Evolutionary conservation across 1,140 invertebrate species (phyloP).

Genomic region (Ips nitidus): DNA sequence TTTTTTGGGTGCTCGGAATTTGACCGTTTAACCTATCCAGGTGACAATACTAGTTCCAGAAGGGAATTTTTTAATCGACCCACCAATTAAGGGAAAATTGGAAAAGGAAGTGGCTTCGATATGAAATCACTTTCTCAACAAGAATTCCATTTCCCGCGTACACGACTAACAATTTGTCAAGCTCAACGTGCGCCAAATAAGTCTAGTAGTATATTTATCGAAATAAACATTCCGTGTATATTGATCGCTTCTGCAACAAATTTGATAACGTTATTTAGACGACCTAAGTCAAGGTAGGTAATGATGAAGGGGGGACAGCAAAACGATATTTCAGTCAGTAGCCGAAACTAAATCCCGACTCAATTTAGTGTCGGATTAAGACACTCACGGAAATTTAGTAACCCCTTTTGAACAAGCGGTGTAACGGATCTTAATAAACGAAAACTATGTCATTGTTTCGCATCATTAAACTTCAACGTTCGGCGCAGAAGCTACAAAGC

Average conservation of each 20-base stretch:
- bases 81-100: not conserved
- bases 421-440: conserved; percentile 54
- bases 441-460: conserved; percentile 54
- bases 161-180: conserved; percentile 16
- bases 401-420: conserved; percentile 52
- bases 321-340: conserved; percentile 37
- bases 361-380: conserved; percentile 54
- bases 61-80: too few species aligned
- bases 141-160: conserved; percentile 14
- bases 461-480: conserved; percentile 51
- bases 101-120: not conserved
- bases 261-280: too few species aligned
- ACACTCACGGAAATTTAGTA: conserved; percentile 53
- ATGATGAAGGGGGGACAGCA: not conserved
- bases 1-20: conserved; percentile 17
- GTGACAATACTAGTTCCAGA: not conserved
- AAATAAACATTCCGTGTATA: conserved; percentile 17
- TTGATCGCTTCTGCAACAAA: not conserved
- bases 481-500: conserved; percentile 46
- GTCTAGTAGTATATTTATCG: too few species aligned
- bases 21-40: conserved; percentile 7
- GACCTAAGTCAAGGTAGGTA: too few species aligned
- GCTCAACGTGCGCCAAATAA: conserved; percentile 12
- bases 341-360: conserved; percentile 50
- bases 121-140: conserved; percentile 3